phyloP scores from a whole-genome alignment of 30 jellyfish, hydroid and myxozoan genomes.

The Hydractinia symbiolongicarpus region DNA sequence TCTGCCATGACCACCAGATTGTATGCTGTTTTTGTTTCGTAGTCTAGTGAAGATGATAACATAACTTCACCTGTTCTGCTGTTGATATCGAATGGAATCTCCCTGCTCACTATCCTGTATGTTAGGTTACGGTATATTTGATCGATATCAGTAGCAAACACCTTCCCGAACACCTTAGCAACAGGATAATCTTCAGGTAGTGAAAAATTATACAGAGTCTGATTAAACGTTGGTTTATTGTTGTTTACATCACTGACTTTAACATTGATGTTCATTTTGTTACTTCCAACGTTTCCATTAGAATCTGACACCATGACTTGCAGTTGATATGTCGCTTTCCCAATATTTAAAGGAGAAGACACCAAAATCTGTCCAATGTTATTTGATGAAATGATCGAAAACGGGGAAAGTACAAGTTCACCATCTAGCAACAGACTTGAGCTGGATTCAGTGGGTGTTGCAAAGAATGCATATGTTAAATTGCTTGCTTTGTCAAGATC shows the following conservation, averaged over 20 bases:
- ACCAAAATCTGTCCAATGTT: neutral
- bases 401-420: neutral
- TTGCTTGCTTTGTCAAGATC: slow-evolving; percentile 2
- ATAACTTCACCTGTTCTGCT: neutral
- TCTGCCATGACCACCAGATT: neutral
- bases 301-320: neutral
- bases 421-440: neutral
- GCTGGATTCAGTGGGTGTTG: neutral
- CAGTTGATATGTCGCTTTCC: neutral
- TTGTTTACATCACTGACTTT: slow-evolving; percentile 1
- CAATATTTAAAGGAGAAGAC: neutral
- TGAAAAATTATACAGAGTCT: neutral
- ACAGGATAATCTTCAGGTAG: slow-evolving; percentile 5
- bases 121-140: neutral
- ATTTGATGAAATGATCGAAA: neutral
- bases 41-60: neutral
- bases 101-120: neutral
- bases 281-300: neutral
- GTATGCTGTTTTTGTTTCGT: neutral
- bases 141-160: slow-evolving; percentile 10
- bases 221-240: neutral
- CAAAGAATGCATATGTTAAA: neutral
- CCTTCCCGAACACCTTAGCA: neutral
- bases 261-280: neutral
- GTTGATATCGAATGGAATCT: neutral